phyloP scores from a whole-genome alignment of 2,888 invertebrate species.

The Drosophila anceps region DNA sequence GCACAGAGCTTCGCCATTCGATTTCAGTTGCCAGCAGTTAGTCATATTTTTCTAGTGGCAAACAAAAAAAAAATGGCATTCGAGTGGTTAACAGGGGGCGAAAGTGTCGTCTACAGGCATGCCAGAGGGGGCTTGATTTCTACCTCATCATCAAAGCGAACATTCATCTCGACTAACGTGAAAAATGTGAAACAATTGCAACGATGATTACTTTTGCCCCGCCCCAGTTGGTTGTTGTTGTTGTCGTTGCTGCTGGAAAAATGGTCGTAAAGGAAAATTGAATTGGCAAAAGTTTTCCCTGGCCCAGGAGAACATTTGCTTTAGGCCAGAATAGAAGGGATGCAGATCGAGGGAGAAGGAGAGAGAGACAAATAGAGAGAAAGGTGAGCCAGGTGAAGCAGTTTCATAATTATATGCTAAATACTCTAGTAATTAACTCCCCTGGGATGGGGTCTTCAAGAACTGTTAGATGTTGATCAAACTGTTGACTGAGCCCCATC shows the following conservation, averaged over 20 bases:
- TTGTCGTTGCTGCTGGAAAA: slow-evolving; percentile 42
- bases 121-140: slow-evolving; percentile 32
- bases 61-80: slow-evolving; percentile 44
- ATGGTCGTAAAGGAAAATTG: slow-evolving; percentile 75
- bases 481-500: slow-evolving; percentile 44
- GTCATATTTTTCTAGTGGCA: slow-evolving; percentile 69
- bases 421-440: slow-evolving; percentile 74
- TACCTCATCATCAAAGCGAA: slow-evolving; percentile 71
- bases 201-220: slow-evolving; percentile 78
- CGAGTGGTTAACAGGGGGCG: slow-evolving; percentile 31
- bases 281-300: slow-evolving; percentile 65
- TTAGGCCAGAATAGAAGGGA: slow-evolving; percentile 10
- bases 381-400: slow-evolving; percentile 41
- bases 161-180: slow-evolving; percentile 72
- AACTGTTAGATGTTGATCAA: slow-evolving; percentile 59
- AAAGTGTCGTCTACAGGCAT: slow-evolving; percentile 79
- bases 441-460: slow-evolving; percentile 44
- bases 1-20: slow-evolving; percentile 49
- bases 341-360: background rate
- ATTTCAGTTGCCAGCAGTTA: slow-evolving; percentile 66
- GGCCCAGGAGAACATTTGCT: slow-evolving; percentile 61
- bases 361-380: background rate
- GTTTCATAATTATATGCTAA: slow-evolving; percentile 79
- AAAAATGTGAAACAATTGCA: slow-evolving; percentile 81
- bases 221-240: slow-evolving; percentile 36